Evolutionary conservation across 2,113 vertebrate genomes (phyloP), one percentile per base, ranked within the genome.

Genomic region (Sprattus sprattus): DNA sequence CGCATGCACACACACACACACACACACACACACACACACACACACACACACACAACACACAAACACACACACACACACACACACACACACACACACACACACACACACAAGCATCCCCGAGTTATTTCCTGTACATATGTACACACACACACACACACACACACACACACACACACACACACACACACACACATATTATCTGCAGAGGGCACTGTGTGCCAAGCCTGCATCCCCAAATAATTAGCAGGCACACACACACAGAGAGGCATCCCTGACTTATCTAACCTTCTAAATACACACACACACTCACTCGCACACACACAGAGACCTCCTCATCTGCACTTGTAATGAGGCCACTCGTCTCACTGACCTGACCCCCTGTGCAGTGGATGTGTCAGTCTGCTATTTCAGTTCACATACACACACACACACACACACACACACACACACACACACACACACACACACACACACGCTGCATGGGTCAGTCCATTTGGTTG

Each of bases 351-450:
- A 39, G 39, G 39, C 39, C 39, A 39, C 39, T 39, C 39, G 39
- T 39, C 39, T 39, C 39, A 39, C 39, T 39, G 47, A 49, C 46
- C 6, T 6, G 2, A 6, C 9, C 46, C 5, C 13, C 91, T 91
- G 89, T 91, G 81, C 86, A 86, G 75, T 49, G 47, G 47, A 49
- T 49, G 47, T 49, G 47, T 49, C 47, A 47, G 46, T 47, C 46
- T 47, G 46, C 54, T 57, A 15, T 7, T 57, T 3, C 20, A 18
- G 20, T 57, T 57, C 15, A 57, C 54, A 57, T 0, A 57, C 54
- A 57, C 54, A 57, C 54, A 8, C 54, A 57, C 54, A 57, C 54
- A 57, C 54, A 57, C 54, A 20, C 54, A 57, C 54, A 57, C 54
- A 57, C 54, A 57, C 54, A 57, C 54, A 57, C 54, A 57, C 54